Conservation (phyloP, 2,888 invertebrate genomes). For the Elaeidobius kamerunicus region DNA sequence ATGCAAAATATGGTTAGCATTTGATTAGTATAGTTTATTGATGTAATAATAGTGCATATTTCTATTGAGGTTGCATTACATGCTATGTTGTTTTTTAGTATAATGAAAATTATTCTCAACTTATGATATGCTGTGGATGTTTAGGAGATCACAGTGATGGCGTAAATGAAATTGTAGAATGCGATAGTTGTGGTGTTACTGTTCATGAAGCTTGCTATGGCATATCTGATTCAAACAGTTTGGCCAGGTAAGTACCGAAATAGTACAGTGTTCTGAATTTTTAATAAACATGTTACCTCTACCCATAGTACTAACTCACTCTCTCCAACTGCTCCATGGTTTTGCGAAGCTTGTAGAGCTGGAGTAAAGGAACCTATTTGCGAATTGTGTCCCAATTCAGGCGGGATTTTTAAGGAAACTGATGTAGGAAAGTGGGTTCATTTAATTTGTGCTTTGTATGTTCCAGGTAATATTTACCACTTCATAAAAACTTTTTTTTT, state of each 20-base stretch:
- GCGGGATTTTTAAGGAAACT: slow-evolving; percentile 93
- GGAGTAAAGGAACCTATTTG: slow-evolving; percentile 86
- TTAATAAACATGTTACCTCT: too few species aligned
- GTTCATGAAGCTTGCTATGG: slow-evolving; percentile 98
- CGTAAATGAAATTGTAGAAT: slow-evolving; percentile 94
- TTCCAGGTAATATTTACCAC: slow-evolving; percentile 59
- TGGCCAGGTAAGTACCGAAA: slow-evolving; percentile 58
- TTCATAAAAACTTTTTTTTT: not conserved
- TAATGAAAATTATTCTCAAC: slow-evolving; percentile 53
- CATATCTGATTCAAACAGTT: slow-evolving; percentile 85
- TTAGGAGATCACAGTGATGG: slow-evolving; percentile 90
- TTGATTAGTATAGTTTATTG: too few species aligned
- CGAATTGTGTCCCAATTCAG: slow-evolving; percentile 92
- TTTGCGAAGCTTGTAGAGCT: slow-evolving; percentile 87
- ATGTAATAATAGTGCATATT: too few species aligned
- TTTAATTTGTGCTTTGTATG: slow-evolving; percentile 92
- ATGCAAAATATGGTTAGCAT: too few species aligned
- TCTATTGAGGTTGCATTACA: too few species aligned
- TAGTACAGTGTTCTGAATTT: too few species aligned
- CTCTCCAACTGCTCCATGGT: slow-evolving; percentile 98
- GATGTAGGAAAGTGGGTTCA: slow-evolving; percentile 99
- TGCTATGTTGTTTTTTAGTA: slow-evolving; percentile 36
- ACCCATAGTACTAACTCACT: slow-evolving; percentile 80
- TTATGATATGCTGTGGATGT: slow-evolving; percentile 89
- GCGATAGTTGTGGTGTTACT: slow-evolving; percentile 93